Base-by-base conservation (phyloP, 2,113 vertebrate genomes). In the Galeopterus variegatus region DNA sequence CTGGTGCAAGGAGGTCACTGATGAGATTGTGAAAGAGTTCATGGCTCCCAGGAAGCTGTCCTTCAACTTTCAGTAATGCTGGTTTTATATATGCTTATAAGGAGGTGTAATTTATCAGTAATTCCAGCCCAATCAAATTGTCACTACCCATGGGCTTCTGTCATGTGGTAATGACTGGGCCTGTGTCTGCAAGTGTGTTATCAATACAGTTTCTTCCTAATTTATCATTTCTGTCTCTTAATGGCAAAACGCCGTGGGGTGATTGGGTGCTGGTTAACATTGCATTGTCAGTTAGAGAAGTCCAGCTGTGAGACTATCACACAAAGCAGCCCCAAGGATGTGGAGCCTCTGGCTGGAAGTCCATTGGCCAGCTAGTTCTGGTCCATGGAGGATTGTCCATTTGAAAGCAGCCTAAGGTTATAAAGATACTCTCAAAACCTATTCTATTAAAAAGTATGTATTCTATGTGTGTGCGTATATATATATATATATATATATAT, bases 11-110 rank as follows among this genome's bases (percentile, higher is more conserved):
- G 98, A 98, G 88, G 97, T 99, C 93, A 99, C 99, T 0, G 99
- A 99, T 0, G 99, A 99, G 83, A 96, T 95, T 0, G 99, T 99
- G 96, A 98, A 98, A 72, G 98, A 99, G 81, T 99, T 99, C 97
- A 99, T 99, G 99, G 99, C 99, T 26, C 99, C 99, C 23, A 98
- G 99, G 83, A 99, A 99, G 91, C 98, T 99, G 69, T 98, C 98
- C 96, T 99, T 99, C 97, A 98, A 99, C 72, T 99, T 99, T 70
- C 99, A 99, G 98, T 98, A 94, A 93, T 1, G 1, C 80, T 15
- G 11, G 0, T 50, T 33, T 62, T 52, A 33, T 67, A 3, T 79
- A 52, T 18, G 8, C 54, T 14, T 13, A 48, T 48, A 33, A 33
- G 33, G 12, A 0, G 58, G 14, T 70, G 41, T 83, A 83, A 96